Base-by-base conservation (phyloP, 2,888 invertebrate genomes). In the Drosophila monieri region DNA sequence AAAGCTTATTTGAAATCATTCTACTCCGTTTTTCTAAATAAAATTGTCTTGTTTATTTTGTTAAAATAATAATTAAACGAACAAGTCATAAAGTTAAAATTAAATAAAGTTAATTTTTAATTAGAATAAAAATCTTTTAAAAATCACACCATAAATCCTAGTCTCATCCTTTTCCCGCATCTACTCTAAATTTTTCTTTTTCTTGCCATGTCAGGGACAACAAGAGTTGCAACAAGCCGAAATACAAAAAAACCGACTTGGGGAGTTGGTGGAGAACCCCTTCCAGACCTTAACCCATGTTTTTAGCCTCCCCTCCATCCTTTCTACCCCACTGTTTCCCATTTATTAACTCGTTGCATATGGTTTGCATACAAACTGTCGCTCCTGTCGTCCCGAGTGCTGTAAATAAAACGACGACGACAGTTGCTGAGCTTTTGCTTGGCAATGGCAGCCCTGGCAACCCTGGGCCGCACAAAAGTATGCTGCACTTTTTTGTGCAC, bases 271-370 rank as follows among this genome's bases (percentile, higher is more conserved):
- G 35, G 9, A 27, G 27, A 9, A 27, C 27, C 32, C 6, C 32
- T 12, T 49, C 27, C 47, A 15, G 15, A 25, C 39, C 58, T 52
- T 46, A 12, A 32, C 53, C 35, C 35, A 43, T 23, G 27, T 53
- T 39, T 18, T 14, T 15, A 21, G 48, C 23, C 35, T 43, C 30
- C 39, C 56, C 57, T 41, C 8, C 3, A 0, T 23, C 27, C 10
- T 12, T 8, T 14, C 30, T 35, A 4, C 48, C 8, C n/a, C 39
- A 12, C 21, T 52, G 61, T 67, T 52, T 76, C 76, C 73, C 78
- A 80, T 84, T 84, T 87, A 88, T 88, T 88, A 85, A 87, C 88
- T 84, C 76, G 73, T 74, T 80, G 86, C 84, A 88, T 88, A 85
- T 84, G 83, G 77, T 68, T 81, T 80, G 84, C 77, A 76, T 81